Percentiles rank a stretch among this genome's conserved stretches.
Conservation (phyloP, 2,888 invertebrate species). For the Callyntrura guangdongensis region DNA sequence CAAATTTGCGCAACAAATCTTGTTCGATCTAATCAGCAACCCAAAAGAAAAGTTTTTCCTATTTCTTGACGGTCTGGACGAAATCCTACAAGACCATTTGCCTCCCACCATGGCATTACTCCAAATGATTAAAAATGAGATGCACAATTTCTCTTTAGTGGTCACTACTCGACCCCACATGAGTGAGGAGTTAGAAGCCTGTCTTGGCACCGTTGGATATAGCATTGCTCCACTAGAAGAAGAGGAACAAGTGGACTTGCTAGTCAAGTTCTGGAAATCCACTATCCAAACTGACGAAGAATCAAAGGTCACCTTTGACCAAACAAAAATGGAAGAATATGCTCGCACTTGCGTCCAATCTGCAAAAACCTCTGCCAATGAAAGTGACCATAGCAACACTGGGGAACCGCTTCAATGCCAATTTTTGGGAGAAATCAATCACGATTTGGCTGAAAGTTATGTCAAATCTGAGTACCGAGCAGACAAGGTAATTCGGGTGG, state of each 20-base stretch:
- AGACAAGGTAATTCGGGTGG: too few species aligned
- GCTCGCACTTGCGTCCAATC: background rate
- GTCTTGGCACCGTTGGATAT: background rate
- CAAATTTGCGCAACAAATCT: background rate
- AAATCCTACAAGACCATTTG: background rate
- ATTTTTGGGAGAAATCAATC: too few species aligned
- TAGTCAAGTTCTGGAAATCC: background rate
- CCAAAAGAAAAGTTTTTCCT: background rate
- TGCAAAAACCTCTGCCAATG: background rate
- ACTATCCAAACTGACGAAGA: too few species aligned
- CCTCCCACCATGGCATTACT: background rate
- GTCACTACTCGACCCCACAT: constrained; percentile 22
- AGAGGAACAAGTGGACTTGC: background rate
- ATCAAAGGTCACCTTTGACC: background rate
- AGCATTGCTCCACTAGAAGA: background rate
- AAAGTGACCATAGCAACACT: too few species aligned
- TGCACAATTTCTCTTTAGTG: background rate
- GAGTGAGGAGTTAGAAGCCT: background rate
- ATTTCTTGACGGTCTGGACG: constrained; percentile 49
- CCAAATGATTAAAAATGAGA: background rate
- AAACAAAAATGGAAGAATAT: background rate
- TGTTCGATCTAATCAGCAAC: background rate
- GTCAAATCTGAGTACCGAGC: background rate
- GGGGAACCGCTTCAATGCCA: too few species aligned
- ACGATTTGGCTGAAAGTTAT: too few species aligned